Conservation (phyloP, 2,113 vertebrate species). For the Halcyon senegalensis region DNA sequence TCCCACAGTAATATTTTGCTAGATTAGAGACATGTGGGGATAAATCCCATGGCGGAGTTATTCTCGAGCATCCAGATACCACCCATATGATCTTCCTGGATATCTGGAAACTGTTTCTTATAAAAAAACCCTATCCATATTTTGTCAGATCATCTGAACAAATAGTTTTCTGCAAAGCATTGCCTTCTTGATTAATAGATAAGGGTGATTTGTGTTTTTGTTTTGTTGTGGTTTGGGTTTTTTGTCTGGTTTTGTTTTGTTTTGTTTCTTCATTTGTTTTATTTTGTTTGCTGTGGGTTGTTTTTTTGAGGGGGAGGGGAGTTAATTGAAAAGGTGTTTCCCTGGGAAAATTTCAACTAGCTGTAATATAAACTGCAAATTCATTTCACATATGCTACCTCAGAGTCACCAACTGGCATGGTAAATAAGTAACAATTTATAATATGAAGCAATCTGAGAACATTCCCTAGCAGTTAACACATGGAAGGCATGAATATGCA, state of each 20-base stretch:
- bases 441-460: background rate
- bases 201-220: background rate
- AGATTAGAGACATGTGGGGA: background rate
- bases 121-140: background rate
- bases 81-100: rapidly evolving
- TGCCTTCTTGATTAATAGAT: background rate
- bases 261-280: too few relatives aligned
- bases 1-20: background rate
- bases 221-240: too few relatives aligned
- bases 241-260: background rate
- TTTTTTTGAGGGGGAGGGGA: too few relatives aligned
- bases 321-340: background rate
- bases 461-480: conserved; percentile 26
- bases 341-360: background rate
- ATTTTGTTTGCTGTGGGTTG: too few relatives aligned
- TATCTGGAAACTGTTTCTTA: background rate
- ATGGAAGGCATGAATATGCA: conserved; percentile 6
- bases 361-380: background rate
- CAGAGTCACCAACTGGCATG: background rate
- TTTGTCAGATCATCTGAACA: background rate
- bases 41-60: background rate
- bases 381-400: conserved; percentile 27
- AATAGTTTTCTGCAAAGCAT: background rate
- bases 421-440: conserved; percentile 24
- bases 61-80: background rate